Conservation (phyloP, 92 coral and sea anemone species). For the Plumapathes pennacea region DNA sequence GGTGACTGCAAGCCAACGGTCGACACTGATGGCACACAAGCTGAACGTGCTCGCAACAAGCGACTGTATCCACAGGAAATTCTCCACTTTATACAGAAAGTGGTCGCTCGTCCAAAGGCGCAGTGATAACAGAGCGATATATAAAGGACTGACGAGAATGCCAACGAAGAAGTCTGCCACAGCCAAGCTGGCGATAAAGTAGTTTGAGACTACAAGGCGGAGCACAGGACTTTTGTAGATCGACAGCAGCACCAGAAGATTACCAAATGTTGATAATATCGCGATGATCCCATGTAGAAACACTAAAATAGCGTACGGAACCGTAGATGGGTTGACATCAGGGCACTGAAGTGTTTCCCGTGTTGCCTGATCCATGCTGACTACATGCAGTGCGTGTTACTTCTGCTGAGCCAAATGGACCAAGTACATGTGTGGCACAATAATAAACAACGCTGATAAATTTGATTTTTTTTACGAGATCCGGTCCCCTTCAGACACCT, state of each 20-base stretch:
- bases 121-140: slow-evolving; percentile 16
- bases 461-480: too few relatives aligned
- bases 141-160: slow-evolving; percentile 31
- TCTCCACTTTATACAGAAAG: slow-evolving; percentile 44
- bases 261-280: too few relatives aligned
- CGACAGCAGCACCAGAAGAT: slow-evolving; percentile 16
- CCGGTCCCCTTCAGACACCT: too few relatives aligned
- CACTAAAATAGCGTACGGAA: too few relatives aligned
- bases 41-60: slow-evolving; percentile 44
- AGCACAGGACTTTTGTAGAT: slow-evolving; percentile 40
- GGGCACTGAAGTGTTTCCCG: too few relatives aligned
- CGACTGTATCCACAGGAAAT: slow-evolving; percentile 55
- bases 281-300: too few relatives aligned
- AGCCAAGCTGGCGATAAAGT: slow-evolving; percentile 37
- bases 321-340: too few relatives aligned
- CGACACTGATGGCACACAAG: slow-evolving; percentile 50
- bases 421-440: too few relatives aligned
- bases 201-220: slow-evolving; percentile 22
- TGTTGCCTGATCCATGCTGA: too few relatives aligned
- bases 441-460: too few relatives aligned
- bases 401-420: too few relatives aligned
- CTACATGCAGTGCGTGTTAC: too few relatives aligned
- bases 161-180: slow-evolving; percentile 45
- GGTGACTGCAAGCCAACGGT: slow-evolving; percentile 38
- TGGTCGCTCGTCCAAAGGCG: slow-evolving; percentile 28